Evolutionary conservation across 2,113 vertebrate species (phyloP).

Genomic region (Tringa solitaria): DNA sequence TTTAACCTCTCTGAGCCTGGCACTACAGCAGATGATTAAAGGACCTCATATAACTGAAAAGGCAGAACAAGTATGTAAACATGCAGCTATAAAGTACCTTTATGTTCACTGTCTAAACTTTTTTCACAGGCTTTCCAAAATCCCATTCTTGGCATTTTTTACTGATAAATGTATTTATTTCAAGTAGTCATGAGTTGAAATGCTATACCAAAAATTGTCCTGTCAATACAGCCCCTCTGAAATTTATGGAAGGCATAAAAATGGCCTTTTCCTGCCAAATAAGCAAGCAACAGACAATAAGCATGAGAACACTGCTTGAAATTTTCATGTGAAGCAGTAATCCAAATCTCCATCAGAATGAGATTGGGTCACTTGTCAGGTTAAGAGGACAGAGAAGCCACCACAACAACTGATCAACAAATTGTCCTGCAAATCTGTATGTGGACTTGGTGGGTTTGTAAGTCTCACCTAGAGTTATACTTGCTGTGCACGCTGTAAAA

Average conservation of each 20-base stretch:
- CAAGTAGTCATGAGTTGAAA: background rate
- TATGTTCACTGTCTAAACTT: background rate
- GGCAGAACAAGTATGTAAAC: background rate
- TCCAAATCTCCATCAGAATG: background rate
- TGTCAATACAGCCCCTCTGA: background rate
- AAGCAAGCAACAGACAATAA: background rate
- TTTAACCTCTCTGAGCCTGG: background rate
- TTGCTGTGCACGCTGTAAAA: background rate
- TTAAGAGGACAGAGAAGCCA: background rate
- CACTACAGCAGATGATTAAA: background rate
- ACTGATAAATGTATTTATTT: background rate
- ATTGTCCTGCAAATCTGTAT: background rate
- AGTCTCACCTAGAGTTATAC: background rate
- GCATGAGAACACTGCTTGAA: background rate
- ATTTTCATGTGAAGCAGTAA: background rate
- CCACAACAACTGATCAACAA: background rate
- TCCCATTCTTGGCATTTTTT: background rate
- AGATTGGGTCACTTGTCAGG: background rate
- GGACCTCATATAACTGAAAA: background rate
- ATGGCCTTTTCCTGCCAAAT: background rate
- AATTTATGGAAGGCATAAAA: background rate
- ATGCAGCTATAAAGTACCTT: background rate
- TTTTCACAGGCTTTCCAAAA: background rate
- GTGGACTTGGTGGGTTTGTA: background rate
- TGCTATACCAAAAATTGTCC: background rate